A percentile compares a stretch with the other conserved stretches of the same genome.
Conservation (phyloP, 2,113 vertebrate species). For the Entelurus aequoreus region DNA sequence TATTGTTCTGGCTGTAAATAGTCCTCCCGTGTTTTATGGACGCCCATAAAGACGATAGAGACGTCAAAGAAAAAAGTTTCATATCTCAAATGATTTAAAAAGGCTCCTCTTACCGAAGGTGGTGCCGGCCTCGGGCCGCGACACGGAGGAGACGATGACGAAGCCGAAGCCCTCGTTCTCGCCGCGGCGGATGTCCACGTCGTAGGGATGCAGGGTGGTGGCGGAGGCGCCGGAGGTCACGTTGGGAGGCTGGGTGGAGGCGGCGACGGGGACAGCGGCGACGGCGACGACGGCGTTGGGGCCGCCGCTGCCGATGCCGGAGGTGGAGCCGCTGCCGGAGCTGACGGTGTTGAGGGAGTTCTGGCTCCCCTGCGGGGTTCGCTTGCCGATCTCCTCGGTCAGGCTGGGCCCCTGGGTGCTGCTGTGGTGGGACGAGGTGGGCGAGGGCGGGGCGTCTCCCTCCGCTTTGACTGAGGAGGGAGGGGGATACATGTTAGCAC, state of each 20-base stretch:
- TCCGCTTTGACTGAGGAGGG: slow-evolving; percentile 74
- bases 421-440: slow-evolving; percentile 96
- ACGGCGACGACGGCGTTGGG: slow-evolving; percentile 58
- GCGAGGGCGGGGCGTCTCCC: slow-evolving; percentile 88
- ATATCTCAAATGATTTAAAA: no score
- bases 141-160: slow-evolving; percentile 96
- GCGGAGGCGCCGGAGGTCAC: not conserved
- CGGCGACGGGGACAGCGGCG: not conserved
- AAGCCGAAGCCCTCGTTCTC: slow-evolving; percentile 97
- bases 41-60: slow-evolving; percentile 24
- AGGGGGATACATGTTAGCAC: slow-evolving; percentile 1
- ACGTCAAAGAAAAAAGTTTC: slow-evolving; percentile 26
- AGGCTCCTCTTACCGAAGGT: slow-evolving; percentile 85
- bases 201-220: slow-evolving; percentile 83
- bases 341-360: slow-evolving; percentile 96
- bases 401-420: slow-evolving; percentile 92
- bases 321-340: slow-evolving; percentile 92
- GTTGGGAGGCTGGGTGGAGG: slow-evolving; percentile 71
- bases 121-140: slow-evolving; percentile 89
- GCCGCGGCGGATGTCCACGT: slow-evolving; percentile 90
- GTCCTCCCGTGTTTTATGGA: slow-evolving; percentile 32
- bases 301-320: slow-evolving; percentile 83
- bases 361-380: slow-evolving; percentile 93
- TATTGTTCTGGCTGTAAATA: slow-evolving; percentile 53
- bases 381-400: slow-evolving; percentile 85